Base-by-base conservation (phyloP, 2,113 vertebrate species). In the Vulpes vulpes region DNA sequence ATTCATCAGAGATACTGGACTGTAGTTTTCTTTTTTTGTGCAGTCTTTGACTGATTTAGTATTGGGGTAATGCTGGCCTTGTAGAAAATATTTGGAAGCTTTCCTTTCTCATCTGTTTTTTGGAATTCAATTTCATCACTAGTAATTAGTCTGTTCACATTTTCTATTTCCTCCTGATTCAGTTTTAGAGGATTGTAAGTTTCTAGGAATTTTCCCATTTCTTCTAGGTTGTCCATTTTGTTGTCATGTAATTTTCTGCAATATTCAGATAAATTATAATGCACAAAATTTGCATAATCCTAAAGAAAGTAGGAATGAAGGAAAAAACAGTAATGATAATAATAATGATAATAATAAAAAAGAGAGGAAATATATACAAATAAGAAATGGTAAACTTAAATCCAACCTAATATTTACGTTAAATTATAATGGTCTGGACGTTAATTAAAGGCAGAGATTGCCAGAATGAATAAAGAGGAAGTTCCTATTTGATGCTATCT, bases 331-430 rank as follows among this genome's bases (percentile, higher is more conserved):
- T 78, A 55, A n/a, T 22, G 22, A 55, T n/a, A 74, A 67, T 67
- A 74, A 53, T 19, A 35, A 69, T 2, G 81, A 53, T 19, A 35
- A 69, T 2, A 85, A 78, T 53, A 92, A 84, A 1, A 67, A 43
- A 87, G 27, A 89, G 27, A 23, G 23, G 14, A 94, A 89, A 82
- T 2, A 79, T 53, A 73, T 91, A 91, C 25, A 89, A 91, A 57
- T 83, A 85, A 96, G 49, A 84, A 81, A 84, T 74, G 19, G 16
- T 14, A 92, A n/a, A 14, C 32, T 22, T 89, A 80, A 76, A 83
- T 69, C 12, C 19, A 95, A 64, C 16, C 23, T 51, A 91, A 88
- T 87, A 89, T 73, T 27, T 55, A 43, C 19, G 57, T 84, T 83
- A 88, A 22, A 49, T 74, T 64, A 67, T 17, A 89, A 89, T 27